Evolutionary conservation across 30 jellyfish, hydroid and myxozoan genomes (phyloP).

Genomic region (Mastigias papua): DNA sequence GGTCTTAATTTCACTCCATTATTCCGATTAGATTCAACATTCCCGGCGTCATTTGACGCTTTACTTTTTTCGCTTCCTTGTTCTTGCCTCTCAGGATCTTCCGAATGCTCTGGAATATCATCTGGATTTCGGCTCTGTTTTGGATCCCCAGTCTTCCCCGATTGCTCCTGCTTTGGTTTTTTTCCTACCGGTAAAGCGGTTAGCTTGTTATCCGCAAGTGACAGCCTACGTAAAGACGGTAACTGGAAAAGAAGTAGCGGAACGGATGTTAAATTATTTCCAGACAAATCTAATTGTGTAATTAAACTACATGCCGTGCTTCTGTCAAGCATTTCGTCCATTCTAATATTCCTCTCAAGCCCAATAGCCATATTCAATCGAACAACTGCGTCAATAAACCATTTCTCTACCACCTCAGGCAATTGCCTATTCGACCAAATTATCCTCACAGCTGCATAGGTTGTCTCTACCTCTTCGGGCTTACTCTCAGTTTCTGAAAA

Average conservation of each 20-base stretch:
- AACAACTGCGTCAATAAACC: slow-evolving; percentile 76
- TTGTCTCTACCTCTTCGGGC: slow-evolving; percentile 51
- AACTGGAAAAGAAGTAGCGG: slow-evolving; percentile 82
- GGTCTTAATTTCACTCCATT: neutral
- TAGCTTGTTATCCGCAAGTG: slow-evolving; percentile 72
- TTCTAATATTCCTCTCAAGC: neutral
- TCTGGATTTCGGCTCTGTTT: neutral
- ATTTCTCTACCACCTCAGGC: slow-evolving; percentile 52
- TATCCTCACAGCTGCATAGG: slow-evolving; percentile 57
- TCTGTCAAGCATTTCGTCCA: neutral
- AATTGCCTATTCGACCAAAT: slow-evolving; percentile 80
- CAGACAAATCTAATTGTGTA: slow-evolving; percentile 77
- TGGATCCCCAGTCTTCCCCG: neutral
- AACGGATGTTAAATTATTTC: slow-evolving; percentile 55
- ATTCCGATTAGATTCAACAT: neutral
- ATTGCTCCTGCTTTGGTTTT: neutral
- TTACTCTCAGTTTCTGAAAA: slow-evolving; percentile 65
- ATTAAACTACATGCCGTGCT: slow-evolving; percentile 32
- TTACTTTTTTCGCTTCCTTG: neutral
- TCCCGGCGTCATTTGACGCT: neutral
- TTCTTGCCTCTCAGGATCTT: neutral
- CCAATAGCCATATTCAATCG: slow-evolving; percentile 10
- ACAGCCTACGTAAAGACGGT: slow-evolving; percentile 78
- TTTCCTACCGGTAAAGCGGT: slow-evolving; percentile 4
- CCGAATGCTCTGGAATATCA: neutral